These are phyloP conservation scores for Ctenochaetus hawaiiensis DNA, from an alignment of 2,797 vertebrate species.

Conservation along the genomic window DNA sequence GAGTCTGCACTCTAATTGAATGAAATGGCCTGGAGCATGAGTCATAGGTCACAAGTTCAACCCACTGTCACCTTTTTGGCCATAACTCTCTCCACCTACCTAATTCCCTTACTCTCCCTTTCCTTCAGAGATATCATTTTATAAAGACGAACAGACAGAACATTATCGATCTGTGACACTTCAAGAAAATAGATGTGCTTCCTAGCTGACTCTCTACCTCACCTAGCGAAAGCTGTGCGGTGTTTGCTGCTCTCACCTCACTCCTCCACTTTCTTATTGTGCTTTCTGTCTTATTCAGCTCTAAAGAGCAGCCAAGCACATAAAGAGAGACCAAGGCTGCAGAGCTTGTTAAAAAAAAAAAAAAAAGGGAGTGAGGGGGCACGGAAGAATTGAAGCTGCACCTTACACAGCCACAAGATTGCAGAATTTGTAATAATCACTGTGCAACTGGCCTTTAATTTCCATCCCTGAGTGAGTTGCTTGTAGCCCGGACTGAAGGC, in stretches of 20 bases:
- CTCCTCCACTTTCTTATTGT: slow-evolving; percentile 40
- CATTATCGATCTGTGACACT: slow-evolving; percentile 67
- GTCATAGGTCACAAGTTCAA: slow-evolving; percentile 69
- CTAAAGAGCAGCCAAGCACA: slow-evolving; percentile 54
- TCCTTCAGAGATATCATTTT: slow-evolving; percentile 58
- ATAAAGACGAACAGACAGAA: slow-evolving; percentile 59
- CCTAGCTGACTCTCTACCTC: slow-evolving; percentile 43
- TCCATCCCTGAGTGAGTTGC: slow-evolving; percentile 66
- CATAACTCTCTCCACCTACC: slow-evolving; percentile 53
- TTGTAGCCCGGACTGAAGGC: slow-evolving; percentile 32
- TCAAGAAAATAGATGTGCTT: slow-evolving; percentile 67
- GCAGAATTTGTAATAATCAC: slow-evolving; percentile 63
- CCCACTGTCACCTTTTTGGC: slow-evolving; percentile 42
- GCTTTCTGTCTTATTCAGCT: slow-evolving; percentile 58
- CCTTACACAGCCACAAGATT: slow-evolving; percentile 61
- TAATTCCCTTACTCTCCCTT: slow-evolving; percentile 43
- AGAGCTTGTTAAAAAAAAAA: slow-evolving; percentile 54
- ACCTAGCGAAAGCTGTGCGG: slow-evolving; percentile 43
- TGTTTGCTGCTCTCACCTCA: slow-evolving; percentile 62
- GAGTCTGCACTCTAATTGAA: slow-evolving; percentile 63
- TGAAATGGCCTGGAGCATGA: slow-evolving; percentile 50
- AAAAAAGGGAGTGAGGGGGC: slow-evolving; percentile 5
- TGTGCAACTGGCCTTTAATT: slow-evolving; percentile 70
- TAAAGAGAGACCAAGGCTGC: slow-evolving; percentile 51
- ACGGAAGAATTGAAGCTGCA: slow-evolving; percentile 47